These are phyloP conservation scores for Yponomeuta evonymella DNA, from an alignment of 2,888 invertebrate genomes.

Conservation along the genomic window DNA sequence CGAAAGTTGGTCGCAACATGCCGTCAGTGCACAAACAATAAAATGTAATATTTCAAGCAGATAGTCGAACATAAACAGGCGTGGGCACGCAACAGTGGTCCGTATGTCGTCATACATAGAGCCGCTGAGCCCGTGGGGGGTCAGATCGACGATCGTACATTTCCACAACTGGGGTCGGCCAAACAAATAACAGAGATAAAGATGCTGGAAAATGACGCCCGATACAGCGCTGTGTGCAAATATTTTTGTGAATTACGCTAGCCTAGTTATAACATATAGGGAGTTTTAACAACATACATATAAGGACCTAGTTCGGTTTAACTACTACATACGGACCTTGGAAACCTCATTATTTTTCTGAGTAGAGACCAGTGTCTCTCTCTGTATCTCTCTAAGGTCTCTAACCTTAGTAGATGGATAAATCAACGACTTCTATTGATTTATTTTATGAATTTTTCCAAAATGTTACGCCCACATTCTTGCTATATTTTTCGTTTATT, in stretches of 20 bases:
- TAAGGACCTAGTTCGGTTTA: no score
- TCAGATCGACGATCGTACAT: conserved; percentile 57
- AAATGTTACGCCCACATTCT: no score
- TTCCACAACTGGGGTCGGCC: conserved; percentile 53
- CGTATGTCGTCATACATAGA: conserved; percentile 47
- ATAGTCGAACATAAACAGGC: background rate
- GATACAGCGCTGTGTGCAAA: background rate
- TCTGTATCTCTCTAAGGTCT: no score
- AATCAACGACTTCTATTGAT: no score
- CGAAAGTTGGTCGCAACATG: background rate
- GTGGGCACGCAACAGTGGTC: background rate
- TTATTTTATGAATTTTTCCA: no score
- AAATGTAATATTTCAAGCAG: background rate
- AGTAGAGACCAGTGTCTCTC: no score
- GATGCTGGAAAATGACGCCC: conserved; percentile 35
- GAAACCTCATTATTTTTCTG: no score
- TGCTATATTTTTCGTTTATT: no score
- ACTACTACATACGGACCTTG: no score
- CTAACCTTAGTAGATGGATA: no score
- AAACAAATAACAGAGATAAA: conserved; percentile 45
- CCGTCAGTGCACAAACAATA: background rate
- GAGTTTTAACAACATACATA: no score
- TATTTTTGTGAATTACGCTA: background rate
- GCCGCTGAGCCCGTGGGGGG: conserved; percentile 46
- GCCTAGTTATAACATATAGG: no score